Conservation (phyloP, 2,888 invertebrate genomes). For the Endotricha flammealis region DNA sequence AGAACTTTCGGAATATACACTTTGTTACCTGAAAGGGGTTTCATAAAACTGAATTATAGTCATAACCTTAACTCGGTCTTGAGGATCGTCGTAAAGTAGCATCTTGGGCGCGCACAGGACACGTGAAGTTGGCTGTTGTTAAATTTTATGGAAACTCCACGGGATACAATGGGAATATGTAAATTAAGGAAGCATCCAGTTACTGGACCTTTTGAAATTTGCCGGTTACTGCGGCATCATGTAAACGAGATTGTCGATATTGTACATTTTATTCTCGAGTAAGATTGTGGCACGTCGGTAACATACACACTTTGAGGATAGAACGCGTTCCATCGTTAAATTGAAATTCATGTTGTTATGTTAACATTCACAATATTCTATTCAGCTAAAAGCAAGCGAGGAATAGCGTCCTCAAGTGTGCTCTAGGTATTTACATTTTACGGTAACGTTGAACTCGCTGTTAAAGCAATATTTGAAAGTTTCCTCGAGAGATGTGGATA, state of each 20-base stretch:
- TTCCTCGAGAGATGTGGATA: neutral
- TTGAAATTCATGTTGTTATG: constrained; percentile 48
- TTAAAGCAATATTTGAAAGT: constrained; percentile 5
- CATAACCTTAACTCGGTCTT: constrained; percentile 70
- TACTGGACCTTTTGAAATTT: constrained; percentile 37
- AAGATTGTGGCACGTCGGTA: constrained; percentile 33
- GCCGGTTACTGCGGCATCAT: constrained; percentile 29
- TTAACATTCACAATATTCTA: constrained; percentile 43
- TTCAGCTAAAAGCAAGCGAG: constrained; percentile 42
- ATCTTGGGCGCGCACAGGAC: constrained; percentile 65
- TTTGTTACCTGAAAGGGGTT: constrained; percentile 72
- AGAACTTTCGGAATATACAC: constrained; percentile 63
- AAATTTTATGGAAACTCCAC: constrained; percentile 69
- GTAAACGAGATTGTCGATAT: constrained; percentile 30
- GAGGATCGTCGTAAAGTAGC: constrained; percentile 70
- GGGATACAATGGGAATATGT: constrained; percentile 66
- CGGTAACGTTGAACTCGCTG: constrained; percentile 23
- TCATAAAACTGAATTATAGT: constrained; percentile 75
- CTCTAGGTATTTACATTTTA: constrained; percentile 33
- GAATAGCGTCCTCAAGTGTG: constrained; percentile 31
- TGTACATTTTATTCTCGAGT: constrained; percentile 30
- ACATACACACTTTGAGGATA: constrained; percentile 19
- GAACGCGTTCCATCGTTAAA: constrained; percentile 39
- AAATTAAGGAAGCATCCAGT: constrained; percentile 51
- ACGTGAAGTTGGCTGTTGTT: constrained; percentile 62